These are phyloP conservation scores for Lepus oiostolus DNA, from an alignment of 2,797 vertebrate genomes.

Conservation along the genomic window DNA sequence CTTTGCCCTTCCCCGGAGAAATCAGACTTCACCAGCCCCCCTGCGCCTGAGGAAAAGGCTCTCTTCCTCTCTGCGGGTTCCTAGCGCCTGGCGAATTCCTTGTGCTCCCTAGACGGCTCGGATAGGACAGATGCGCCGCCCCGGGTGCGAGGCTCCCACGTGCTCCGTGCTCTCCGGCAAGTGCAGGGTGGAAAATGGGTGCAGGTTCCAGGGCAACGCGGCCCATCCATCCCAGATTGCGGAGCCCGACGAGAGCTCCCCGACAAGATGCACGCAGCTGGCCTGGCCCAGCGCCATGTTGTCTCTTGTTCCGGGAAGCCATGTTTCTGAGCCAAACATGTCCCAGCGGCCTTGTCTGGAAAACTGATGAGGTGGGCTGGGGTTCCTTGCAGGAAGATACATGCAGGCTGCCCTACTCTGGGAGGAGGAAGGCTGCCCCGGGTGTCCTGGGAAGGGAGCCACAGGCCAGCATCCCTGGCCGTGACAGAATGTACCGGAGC, in stretches of 20 bases:
- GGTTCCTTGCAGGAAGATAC: neutral
- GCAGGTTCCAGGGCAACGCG: neutral
- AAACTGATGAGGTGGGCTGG: neutral
- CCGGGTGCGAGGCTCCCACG: too few relatives aligned
- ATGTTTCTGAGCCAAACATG: neutral
- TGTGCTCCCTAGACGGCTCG: neutral
- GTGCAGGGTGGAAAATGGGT: neutral
- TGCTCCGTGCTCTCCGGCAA: neutral
- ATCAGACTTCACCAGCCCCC: slow-evolving; percentile 37
- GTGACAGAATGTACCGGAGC: too few relatives aligned
- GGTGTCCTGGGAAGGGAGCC: too few relatives aligned
- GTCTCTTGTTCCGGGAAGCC: neutral
- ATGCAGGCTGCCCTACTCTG: neutral
- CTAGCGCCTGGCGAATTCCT: neutral
- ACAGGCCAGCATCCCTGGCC: too few relatives aligned
- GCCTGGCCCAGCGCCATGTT: fast-evolving
- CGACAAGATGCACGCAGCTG: neutral
- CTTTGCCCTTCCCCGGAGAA: slow-evolving; percentile 58
- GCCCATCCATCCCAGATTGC: neutral
- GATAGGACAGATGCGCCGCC: too few relatives aligned
- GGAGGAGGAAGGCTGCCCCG: neutral
- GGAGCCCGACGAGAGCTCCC: neutral
- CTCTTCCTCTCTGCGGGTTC: neutral
- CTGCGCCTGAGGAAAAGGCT: slow-evolving; percentile 39
- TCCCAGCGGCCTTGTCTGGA: neutral